Evolutionary conservation across 2,888 invertebrate species (phyloP).

Genomic region (Diarsia mendica): DNA sequence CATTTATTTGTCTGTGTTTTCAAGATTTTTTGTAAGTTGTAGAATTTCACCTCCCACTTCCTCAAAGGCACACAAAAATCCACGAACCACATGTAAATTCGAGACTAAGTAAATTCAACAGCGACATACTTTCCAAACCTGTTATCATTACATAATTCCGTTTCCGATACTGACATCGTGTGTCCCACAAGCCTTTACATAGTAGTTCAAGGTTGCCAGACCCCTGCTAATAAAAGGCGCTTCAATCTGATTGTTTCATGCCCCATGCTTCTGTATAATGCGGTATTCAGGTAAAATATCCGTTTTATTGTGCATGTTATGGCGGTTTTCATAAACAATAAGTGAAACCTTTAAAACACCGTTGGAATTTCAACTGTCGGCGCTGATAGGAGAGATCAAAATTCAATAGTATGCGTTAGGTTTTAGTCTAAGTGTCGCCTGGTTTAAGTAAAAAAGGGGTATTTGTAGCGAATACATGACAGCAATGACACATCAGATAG

Average conservation of each 20-base stretch:
- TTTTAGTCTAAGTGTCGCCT: background rate
- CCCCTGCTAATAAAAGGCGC: slow-evolving; percentile 27
- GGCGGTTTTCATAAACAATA: background rate
- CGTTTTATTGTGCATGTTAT: slow-evolving; percentile 39
- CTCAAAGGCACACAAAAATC: background rate
- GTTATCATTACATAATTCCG: slow-evolving; percentile 40
- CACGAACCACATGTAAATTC: background rate
- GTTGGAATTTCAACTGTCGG: background rate
- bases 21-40: background rate
- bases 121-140: slow-evolving; percentile 42
- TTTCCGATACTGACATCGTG: slow-evolving; percentile 27
- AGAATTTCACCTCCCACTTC: background rate
- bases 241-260: slow-evolving; percentile 64
- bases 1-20: background rate
- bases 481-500: slow-evolving; percentile 23
- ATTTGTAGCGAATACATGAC: slow-evolving; percentile 26
- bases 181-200: slow-evolving; percentile 29
- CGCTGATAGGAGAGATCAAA: background rate
- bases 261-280: slow-evolving; percentile 51
- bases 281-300: slow-evolving; percentile 41
- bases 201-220: slow-evolving; percentile 56
- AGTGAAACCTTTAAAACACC: background rate
- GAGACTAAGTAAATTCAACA: slow-evolving; percentile 25
- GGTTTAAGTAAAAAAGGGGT: background rate
- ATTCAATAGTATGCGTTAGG: background rate